Conservation (phyloP, 2,113 vertebrate species). For the Coturnix japonica region DNA sequence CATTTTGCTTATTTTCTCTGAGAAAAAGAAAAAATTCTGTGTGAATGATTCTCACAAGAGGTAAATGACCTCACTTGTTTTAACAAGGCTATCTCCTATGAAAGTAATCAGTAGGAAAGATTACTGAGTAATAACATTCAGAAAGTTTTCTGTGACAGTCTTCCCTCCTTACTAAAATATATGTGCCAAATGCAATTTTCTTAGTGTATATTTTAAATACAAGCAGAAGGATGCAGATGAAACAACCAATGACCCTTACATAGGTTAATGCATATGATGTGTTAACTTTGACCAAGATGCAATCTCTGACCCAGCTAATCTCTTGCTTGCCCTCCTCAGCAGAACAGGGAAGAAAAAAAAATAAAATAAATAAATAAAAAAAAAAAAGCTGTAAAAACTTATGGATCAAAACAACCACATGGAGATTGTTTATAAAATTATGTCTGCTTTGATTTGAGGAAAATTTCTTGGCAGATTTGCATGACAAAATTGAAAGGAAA, state of each 20-base stretch:
- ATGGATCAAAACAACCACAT: neutral
- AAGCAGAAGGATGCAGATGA: neutral
- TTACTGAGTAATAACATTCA: neutral
- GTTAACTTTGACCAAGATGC: neutral
- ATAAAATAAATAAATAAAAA: too few species aligned
- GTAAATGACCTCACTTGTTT: too few species aligned
- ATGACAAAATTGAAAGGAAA: neutral
- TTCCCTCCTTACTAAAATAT: neutral
- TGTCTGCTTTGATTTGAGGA: neutral
- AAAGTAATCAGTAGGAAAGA: neutral
- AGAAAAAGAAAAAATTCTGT: too few species aligned
- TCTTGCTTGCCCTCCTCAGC: neutral
- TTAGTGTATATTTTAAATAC: neutral
- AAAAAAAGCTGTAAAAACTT: neutral
- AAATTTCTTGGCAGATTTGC: neutral
- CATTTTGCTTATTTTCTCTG: too few species aligned
- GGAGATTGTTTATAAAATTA: neutral
- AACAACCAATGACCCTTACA: neutral
- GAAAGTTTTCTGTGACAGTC: neutral
- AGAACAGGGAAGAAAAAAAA: neutral
- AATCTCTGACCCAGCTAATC: neutral
- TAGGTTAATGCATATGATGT: neutral
- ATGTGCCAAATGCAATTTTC: neutral
- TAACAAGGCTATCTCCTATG: neutral
- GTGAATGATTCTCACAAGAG: too few species aligned